phyloP scores from a whole-genome alignment of 2,888 invertebrate species.

The Clostera curtula region DNA sequence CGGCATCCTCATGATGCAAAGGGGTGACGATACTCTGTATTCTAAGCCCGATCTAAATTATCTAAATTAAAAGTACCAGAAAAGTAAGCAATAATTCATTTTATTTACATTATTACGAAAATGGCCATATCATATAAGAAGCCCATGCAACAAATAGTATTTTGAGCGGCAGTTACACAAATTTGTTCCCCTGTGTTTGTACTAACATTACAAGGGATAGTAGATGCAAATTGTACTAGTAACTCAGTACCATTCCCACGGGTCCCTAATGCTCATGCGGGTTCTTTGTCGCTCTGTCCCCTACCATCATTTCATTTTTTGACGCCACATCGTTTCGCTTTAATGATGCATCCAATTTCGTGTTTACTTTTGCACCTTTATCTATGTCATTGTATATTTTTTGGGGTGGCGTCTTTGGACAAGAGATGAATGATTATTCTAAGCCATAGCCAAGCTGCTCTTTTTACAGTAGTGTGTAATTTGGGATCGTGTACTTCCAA shows the following conservation, averaged over 20 bases:
- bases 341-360: constrained; percentile 54
- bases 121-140: no score
- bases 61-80: no score
- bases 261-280: constrained; percentile 13
- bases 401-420: constrained; percentile 61
- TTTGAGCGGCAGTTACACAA: no score
- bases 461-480: constrained; percentile 40
- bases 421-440: constrained; percentile 49
- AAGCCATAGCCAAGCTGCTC: constrained; percentile 33
- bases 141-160: no score
- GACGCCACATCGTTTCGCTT: constrained; percentile 46
- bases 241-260: constrained; percentile 36
- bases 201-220: constrained; percentile 20
- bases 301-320: constrained; percentile 37
- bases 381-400: constrained; percentile 48
- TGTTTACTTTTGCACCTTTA: constrained; percentile 65
- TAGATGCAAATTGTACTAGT: constrained; percentile 34
- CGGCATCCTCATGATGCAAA: no score
- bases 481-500: constrained; percentile 29
- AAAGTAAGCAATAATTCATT: no score
- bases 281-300: constrained; percentile 30
- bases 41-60: constrained; percentile 7
- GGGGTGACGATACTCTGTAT: no score
- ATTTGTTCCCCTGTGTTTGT: constrained; percentile 21
- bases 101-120: no score